These are phyloP conservation scores for Marcusenius ussheri DNA, from an alignment of 2,113 vertebrate genomes.

Conservation along the genomic window DNA sequence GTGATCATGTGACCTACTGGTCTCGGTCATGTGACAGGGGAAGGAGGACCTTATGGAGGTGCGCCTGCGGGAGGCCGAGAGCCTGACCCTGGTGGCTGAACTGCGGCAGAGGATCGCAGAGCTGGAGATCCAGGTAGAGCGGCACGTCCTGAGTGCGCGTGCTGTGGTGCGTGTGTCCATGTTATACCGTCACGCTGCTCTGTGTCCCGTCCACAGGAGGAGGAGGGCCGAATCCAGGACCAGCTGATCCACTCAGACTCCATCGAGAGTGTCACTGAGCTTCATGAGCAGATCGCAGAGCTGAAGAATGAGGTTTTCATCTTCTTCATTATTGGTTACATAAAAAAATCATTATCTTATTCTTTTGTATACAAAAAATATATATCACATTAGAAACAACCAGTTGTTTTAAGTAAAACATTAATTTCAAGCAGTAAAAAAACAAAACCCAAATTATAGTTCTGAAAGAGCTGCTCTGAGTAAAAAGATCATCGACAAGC, in stretches of 20 bases:
- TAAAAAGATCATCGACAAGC: not conserved
- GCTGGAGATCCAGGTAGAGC: conserved; percentile 85
- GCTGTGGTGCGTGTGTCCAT: conserved; percentile 1
- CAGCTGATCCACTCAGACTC: conserved; percentile 88
- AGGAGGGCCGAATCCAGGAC: conserved; percentile 84
- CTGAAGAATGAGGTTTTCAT: conserved; percentile 76
- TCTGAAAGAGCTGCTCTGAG: not conserved
- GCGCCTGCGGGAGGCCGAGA: conserved; percentile 83
- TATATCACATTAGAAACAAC: not conserved
- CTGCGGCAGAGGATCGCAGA: conserved; percentile 83
- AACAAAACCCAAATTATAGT: not conserved
- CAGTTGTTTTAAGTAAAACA: not conserved
- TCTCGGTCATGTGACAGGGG: conserved; percentile 54
- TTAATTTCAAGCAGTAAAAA: not conserved
- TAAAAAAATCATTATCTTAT: not conserved
- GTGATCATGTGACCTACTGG: not conserved
- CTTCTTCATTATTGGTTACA: not conserved
- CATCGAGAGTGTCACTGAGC: conserved; percentile 82
- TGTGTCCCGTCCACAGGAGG: conserved; percentile 58
- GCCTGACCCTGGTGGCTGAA: conserved; percentile 83
- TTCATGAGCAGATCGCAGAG: conserved; percentile 84
- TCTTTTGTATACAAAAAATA: not conserved
- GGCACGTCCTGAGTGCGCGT: not conserved
- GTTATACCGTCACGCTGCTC: not conserved
- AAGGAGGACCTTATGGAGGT: conserved; percentile 93